phyloP scores from a whole-genome alignment of 1,140 invertebrate species.

The Calosoma granatense region DNA sequence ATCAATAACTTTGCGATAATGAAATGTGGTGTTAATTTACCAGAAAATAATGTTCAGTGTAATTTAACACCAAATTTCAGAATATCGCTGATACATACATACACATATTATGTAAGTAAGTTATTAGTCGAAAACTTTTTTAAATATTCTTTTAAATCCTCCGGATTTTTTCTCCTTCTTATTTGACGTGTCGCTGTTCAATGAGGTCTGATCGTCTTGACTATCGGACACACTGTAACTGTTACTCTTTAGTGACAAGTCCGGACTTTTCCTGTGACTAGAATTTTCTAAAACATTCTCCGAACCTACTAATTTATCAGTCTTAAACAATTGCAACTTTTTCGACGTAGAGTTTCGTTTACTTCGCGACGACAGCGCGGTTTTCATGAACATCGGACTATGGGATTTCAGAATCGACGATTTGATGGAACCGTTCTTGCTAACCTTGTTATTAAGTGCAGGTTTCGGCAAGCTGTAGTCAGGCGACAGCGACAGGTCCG shows the following conservation, averaged over 20 bases:
- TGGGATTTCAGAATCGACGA: not conserved
- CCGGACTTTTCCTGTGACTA: not conserved
- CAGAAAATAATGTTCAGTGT: too few species aligned
- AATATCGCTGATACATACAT: too few species aligned
- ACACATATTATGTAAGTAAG: too few species aligned
- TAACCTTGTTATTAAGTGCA: not conserved
- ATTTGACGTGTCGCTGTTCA: not conserved
- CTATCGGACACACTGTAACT: not conserved
- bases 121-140: conserved; percentile 28
- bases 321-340: not conserved
- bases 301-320: too few species aligned
- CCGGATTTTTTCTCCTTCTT: conserved; percentile 30
- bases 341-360: conserved; percentile 9
- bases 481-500: not conserved
- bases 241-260: not conserved
- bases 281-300: not conserved
- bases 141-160: conserved; percentile 31
- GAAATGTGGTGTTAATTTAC: too few species aligned
- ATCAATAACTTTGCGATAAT: too few species aligned
- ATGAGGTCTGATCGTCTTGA: not conserved
- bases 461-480: not conserved
- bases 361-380: conserved; percentile 36
- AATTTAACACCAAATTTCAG: too few species aligned
- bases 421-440: not conserved
- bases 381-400: conserved; percentile 48